Evolutionary conservation across 1,140 invertebrate genomes (phyloP).

Genomic region (Sitobion miscanthi): DNA sequence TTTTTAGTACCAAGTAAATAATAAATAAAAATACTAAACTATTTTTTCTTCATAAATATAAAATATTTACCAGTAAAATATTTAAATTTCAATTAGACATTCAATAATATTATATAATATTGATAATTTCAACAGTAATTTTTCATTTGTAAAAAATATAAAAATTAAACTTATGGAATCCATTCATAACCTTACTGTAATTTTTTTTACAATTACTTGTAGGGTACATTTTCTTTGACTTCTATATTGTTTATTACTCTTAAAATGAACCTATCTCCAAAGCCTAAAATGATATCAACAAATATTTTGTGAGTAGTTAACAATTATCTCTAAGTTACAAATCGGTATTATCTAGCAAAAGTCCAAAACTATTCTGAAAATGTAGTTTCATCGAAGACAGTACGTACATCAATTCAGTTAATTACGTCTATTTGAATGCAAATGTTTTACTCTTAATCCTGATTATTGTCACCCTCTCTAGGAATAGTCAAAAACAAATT

Average conservation of each 20-base stretch:
- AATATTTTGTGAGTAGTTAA: slow-evolving; percentile 47
- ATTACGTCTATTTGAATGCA: slow-evolving; percentile 56
- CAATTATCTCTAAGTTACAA: slow-evolving; percentile 23
- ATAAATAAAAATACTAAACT: neutral
- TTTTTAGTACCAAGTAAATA: slow-evolving; percentile 13
- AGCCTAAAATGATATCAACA: slow-evolving; percentile 36
- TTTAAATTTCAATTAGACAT: slow-evolving; percentile 36
- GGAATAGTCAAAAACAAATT: slow-evolving; percentile 55
- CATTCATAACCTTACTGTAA: neutral
- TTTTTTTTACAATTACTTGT: slow-evolving; percentile 5
- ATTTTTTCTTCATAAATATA: neutral
- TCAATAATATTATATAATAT: neutral
- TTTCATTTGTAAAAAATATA: neutral
- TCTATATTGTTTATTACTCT: slow-evolving; percentile 21
- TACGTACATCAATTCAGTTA: slow-evolving; percentile 55
- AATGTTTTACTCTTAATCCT: slow-evolving; percentile 57
- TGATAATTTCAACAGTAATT: neutral
- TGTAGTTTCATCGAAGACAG: slow-evolving; percentile 45
- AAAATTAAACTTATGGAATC: neutral
- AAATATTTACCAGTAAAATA: slow-evolving; percentile 7
- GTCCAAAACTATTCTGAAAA: slow-evolving; percentile 38
- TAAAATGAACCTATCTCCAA: slow-evolving; percentile 39
- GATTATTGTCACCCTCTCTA: slow-evolving; percentile 56
- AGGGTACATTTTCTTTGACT: slow-evolving; percentile 12
- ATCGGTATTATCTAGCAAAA: neutral